Conservation (phyloP, 2,888 invertebrate genomes). For the Ectropis crepuscularia region DNA sequence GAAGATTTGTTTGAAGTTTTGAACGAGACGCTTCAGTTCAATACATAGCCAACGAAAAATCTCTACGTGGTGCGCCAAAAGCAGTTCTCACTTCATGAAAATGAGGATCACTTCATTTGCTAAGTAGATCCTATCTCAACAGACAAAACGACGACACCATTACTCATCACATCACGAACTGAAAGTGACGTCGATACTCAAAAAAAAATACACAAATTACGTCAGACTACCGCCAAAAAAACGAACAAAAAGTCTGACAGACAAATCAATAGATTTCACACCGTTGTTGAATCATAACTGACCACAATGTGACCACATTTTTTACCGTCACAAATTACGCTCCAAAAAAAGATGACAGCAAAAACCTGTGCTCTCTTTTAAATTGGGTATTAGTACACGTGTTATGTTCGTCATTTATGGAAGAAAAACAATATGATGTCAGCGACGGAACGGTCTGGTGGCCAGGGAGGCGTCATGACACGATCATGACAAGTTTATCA, state of each 20-base stretch:
- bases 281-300: conserved; percentile 48
- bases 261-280: conserved; percentile 28
- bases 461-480: conserved; percentile 37
- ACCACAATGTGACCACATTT: conserved; percentile 43
- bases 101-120: no score
- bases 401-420: conserved; percentile 67
- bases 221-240: conserved; percentile 23
- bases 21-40: no score
- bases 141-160: background rate
- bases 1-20: no score
- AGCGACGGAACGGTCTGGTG: conserved; percentile 53
- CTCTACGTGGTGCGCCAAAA: no score
- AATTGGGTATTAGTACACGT: conserved; percentile 59
- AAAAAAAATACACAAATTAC: conserved; percentile 16
- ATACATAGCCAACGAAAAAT: no score
- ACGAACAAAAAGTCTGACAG: conserved; percentile 25
- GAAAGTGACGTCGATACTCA: conserved; percentile 5
- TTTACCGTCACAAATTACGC: conserved; percentile 49
- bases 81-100: no score
- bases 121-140: conserved; percentile 1
- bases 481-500: conserved; percentile 20
- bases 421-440: conserved; percentile 72
- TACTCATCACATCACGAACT: background rate
- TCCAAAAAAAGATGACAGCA: conserved; percentile 48
- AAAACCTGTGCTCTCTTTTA: conserved; percentile 68